Evolutionary conservation across 2,113 vertebrate genomes (phyloP).

Genomic region (Gopherus evgoodei): DNA sequence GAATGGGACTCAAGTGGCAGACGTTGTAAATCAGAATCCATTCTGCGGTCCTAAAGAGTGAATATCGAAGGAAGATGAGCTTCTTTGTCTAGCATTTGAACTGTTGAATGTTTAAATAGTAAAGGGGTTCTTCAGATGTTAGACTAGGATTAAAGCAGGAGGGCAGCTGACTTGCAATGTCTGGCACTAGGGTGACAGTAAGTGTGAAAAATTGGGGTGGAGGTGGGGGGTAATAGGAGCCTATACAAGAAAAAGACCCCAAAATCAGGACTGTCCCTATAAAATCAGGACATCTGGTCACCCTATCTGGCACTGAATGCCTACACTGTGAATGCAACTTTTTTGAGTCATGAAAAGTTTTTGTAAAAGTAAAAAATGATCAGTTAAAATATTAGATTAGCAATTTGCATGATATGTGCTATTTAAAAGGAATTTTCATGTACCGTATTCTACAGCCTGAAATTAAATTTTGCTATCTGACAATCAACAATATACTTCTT

Average conservation of each 20-base stretch:
- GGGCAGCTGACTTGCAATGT: neutral
- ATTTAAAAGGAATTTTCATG: neutral
- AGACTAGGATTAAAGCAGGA: neutral
- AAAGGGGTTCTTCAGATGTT: accelerated
- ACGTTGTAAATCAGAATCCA: neutral
- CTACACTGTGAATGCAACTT: accelerated
- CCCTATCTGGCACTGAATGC: neutral
- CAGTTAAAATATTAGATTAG: neutral
- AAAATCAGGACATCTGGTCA: no score
- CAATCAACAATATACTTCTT: neutral
- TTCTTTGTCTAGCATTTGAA: neutral
- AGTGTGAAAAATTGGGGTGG: no score
- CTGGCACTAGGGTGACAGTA: neutral
- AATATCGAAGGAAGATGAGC: neutral
- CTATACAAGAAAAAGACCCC: no score
- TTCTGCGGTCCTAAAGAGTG: neutral
- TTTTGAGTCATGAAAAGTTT: neutral
- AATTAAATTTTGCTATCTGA: neutral
- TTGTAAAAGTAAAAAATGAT: neutral
- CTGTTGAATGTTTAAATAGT: neutral
- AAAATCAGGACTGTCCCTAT: no score
- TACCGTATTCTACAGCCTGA: neutral
- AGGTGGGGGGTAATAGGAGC: no score
- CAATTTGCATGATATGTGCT: neutral
- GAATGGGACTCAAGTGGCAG: neutral